Conservation (phyloP, 2,888 invertebrate genomes). For the Caradrina kadenii region DNA sequence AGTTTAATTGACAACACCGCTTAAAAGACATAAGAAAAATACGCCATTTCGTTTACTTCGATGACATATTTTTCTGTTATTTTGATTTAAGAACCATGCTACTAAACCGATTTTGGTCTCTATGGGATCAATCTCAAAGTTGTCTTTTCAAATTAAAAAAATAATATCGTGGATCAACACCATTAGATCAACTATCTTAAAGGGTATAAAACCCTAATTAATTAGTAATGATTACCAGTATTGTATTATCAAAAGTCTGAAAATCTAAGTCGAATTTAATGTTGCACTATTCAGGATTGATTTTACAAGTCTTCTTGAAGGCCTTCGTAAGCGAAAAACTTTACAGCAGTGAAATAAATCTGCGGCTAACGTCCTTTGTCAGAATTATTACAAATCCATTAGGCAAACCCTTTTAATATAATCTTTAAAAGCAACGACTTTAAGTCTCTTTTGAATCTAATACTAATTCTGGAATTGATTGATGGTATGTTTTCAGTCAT, state of each 20-base stretch:
- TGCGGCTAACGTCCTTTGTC: neutral
- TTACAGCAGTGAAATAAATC: neutral
- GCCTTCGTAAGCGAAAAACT: neutral
- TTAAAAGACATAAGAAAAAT: no score
- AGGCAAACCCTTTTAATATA: neutral
- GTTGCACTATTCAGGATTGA: conserved; percentile 5
- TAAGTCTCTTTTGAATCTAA: neutral
- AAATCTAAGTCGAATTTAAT: conserved; percentile 15
- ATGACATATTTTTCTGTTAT: no score
- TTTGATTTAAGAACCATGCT: no score
- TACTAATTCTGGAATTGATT: conserved; percentile 21
- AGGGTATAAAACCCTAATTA: neutral
- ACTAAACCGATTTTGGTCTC: no score
- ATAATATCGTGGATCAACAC: no score
- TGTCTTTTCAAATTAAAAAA: no score
- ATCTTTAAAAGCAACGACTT: neutral
- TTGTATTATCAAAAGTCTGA: conserved; percentile 5
- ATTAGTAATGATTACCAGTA: conserved; percentile 12
- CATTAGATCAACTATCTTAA: no score
- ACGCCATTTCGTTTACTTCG: no score
- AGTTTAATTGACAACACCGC: no score
- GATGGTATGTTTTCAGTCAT: conserved; percentile 2
- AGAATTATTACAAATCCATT: conserved; percentile 25
- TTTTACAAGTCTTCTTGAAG: conserved; percentile 8
- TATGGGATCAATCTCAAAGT: no score